These are phyloP conservation scores for Arctocebus calabarensis DNA, from an alignment of 2,797 vertebrate species.

Conservation along the genomic window DNA sequence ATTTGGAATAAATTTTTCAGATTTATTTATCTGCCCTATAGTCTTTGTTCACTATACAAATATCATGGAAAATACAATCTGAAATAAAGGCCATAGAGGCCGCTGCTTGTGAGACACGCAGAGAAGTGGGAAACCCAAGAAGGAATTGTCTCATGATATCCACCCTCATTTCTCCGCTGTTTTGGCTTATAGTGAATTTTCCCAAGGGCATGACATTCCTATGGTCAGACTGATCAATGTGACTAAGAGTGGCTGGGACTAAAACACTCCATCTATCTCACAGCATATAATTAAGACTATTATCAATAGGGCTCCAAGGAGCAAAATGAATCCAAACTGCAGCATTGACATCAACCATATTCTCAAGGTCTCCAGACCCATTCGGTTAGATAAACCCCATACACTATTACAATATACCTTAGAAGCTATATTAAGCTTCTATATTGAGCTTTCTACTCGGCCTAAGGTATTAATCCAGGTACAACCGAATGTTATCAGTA, in stretches of 20 bases:
- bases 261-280: neutral
- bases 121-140: neutral
- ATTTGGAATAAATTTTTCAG: too few relatives aligned
- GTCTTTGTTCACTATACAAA: neutral
- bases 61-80: neutral
- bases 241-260: neutral
- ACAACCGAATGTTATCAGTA: neutral
- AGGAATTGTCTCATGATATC: neutral
- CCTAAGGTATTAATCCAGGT: neutral
- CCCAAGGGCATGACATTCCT: neutral
- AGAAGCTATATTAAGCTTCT: conserved; percentile 14
- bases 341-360: neutral
- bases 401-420: neutral
- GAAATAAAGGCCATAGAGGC: neutral
- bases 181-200: neutral
- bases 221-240: neutral
- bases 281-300: neutral
- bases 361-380: neutral
- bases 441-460: neutral
- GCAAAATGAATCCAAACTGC: neutral
- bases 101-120: neutral
- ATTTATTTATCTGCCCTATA: too few relatives aligned
- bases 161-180: neutral
- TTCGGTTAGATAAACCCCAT: neutral
- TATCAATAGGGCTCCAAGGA: neutral